A percentile compares a stretch with the other conserved stretches of the same genome.
Conservation (phyloP, 2,797 vertebrate genomes). For the Miichthys miiuy region DNA sequence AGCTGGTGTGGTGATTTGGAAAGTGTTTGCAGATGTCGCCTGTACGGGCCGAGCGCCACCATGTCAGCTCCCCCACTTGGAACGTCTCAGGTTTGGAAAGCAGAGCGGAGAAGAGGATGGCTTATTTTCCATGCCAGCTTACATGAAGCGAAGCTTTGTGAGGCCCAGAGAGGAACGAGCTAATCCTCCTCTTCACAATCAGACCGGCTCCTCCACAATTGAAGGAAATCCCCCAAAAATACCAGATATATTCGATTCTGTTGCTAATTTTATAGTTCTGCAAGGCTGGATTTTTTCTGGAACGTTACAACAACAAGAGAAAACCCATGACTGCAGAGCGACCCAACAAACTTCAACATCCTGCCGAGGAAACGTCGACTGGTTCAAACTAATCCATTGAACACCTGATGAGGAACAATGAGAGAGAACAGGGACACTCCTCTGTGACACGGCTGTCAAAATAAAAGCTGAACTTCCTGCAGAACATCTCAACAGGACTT, state of each 20-base stretch:
- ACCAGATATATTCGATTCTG: slow-evolving; percentile 4
- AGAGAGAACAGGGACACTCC: too few relatives aligned
- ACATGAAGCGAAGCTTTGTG: slow-evolving; percentile 45
- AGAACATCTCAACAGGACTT: too few relatives aligned
- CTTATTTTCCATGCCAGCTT: slow-evolving; percentile 65
- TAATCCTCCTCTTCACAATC: slow-evolving; percentile 20
- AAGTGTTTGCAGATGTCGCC: slow-evolving; percentile 73
- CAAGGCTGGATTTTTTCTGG: not conserved
- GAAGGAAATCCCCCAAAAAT: slow-evolving; percentile 60
- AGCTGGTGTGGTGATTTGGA: slow-evolving; percentile 37
- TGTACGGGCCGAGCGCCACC: slow-evolving; percentile 35
- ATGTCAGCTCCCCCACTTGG: slow-evolving; percentile 60
- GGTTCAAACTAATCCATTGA: too few relatives aligned
- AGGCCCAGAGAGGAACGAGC: slow-evolving; percentile 3
- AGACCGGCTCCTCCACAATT: slow-evolving; percentile 4
- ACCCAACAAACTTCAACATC: too few relatives aligned
- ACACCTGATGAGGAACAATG: too few relatives aligned
- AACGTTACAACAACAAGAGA: not conserved
- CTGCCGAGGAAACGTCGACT: too few relatives aligned
- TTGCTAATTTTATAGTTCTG: slow-evolving; percentile 5
- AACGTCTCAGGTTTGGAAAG: slow-evolving; percentile 58
- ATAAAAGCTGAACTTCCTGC: too few relatives aligned
- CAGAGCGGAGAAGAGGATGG: slow-evolving; percentile 49
- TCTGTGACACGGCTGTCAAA: too few relatives aligned
- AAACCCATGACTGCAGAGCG: not conserved